Evolutionary conservation across 2,888 invertebrate genomes (phyloP).

Genomic region (Stegana nigrithorax): DNA sequence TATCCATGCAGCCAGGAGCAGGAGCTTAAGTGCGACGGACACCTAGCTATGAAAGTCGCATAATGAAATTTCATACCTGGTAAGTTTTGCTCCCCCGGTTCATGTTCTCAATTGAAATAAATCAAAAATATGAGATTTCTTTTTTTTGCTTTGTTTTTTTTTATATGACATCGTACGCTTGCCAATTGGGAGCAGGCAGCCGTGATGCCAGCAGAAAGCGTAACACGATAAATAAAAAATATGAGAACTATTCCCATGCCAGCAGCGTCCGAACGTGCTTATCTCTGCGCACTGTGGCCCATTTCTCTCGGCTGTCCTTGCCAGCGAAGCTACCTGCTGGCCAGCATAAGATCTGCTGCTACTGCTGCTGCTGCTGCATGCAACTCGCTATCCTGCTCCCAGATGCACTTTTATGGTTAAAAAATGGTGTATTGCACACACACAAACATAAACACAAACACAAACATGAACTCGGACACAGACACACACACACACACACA

Average conservation of each 20-base stretch:
- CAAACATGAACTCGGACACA: no score
- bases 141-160: no score
- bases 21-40: no score
- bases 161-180: neutral
- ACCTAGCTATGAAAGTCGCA: no score
- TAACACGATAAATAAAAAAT: no score
- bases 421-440: slow-evolving; percentile 51
- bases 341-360: neutral
- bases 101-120: neutral
- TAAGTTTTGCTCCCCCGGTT: neutral
- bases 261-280: neutral
- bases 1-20: no score
- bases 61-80: neutral
- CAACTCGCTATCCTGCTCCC: slow-evolving; percentile 50
- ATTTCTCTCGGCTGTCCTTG: neutral
- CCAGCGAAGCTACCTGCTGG: neutral
- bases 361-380: slow-evolving; percentile 28
- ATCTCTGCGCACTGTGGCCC: slow-evolving; percentile 11
- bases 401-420: slow-evolving; percentile 60
- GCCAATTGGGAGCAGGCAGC: neutral
- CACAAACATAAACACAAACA: neutral
- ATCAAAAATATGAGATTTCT: neutral
- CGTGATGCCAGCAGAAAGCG: no score
- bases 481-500: slow-evolving; percentile 35
- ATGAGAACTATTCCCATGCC: neutral